A percentile compares a stretch with the other conserved stretches of the same genome.
Evolutionary conservation across 1,140 invertebrate genomes (phyloP).

Genomic region (Apis laboriosa): DNA sequence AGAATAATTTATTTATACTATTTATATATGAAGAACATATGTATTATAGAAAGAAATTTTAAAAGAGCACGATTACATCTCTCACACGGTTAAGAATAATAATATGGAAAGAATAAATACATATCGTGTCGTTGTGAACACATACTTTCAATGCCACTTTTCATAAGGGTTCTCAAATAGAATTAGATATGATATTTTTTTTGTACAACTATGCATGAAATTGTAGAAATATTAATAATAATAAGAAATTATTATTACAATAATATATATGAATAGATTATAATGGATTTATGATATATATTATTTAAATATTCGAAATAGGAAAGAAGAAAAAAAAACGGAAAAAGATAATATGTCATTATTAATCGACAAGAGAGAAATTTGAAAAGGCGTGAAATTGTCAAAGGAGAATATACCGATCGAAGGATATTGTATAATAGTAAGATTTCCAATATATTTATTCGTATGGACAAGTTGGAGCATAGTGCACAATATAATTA

Average conservation of each 20-base stretch:
- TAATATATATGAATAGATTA: background rate
- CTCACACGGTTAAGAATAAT: background rate
- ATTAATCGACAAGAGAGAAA: background rate
- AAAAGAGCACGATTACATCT: background rate
- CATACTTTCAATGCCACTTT: too few species aligned
- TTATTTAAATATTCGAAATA: background rate
- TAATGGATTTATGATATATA: too few species aligned
- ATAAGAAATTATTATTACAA: background rate
- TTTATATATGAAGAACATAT: background rate
- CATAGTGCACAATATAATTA: slow-evolving; percentile 62
- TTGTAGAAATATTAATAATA: background rate
- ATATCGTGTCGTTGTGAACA: background rate
- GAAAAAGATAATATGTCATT: background rate
- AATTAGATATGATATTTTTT: background rate
- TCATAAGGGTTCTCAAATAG: background rate
- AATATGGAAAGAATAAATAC: background rate
- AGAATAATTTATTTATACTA: slow-evolving; percentile 8
- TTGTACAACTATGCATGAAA: too few species aligned
- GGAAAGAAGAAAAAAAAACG: background rate
- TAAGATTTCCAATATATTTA: slow-evolving; percentile 72
- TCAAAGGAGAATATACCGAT: slow-evolving; percentile 12
- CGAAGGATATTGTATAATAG: slow-evolving; percentile 8
- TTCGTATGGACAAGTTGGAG: slow-evolving; percentile 41
- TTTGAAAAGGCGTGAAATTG: background rate
- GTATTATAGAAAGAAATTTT: background rate